Conservation (phyloP, 1,140 invertebrate genomes). For the Orchestia grillus region DNA sequence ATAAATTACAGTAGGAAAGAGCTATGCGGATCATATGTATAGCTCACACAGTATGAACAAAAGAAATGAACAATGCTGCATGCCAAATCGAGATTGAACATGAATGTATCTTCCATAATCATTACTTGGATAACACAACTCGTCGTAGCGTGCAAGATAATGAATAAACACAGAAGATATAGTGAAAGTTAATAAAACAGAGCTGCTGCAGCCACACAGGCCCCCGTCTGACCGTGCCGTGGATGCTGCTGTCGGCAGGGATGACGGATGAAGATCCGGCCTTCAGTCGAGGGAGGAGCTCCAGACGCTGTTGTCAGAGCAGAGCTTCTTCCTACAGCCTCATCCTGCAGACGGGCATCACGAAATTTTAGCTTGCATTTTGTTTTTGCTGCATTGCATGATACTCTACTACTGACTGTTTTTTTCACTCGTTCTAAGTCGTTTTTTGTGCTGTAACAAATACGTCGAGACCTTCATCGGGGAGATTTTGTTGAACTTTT, state of each 20-base stretch:
- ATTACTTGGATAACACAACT: too few species aligned
- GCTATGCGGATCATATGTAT: too few species aligned
- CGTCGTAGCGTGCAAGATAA: background rate
- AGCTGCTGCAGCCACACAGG: background rate
- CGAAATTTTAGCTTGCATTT: background rate
- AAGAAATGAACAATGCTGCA: too few species aligned
- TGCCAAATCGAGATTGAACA: too few species aligned
- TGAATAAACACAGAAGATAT: background rate
- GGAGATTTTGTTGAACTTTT: background rate
- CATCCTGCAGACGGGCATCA: background rate
- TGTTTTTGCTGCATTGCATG: background rate
- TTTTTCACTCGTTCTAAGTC: background rate
- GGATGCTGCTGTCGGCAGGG: background rate
- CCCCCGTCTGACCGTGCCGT: background rate
- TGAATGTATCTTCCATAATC: too few species aligned
- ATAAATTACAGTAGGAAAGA: too few species aligned
- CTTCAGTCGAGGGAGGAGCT: slow-evolving; percentile 12
- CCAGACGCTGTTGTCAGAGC: background rate
- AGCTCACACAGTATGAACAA: too few species aligned
- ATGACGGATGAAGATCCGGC: slow-evolving; percentile 28
- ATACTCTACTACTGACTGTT: background rate
- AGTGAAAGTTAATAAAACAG: background rate
- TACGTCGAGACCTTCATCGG: background rate
- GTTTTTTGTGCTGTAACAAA: background rate
- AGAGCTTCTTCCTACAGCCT: background rate